A percentile compares a stretch with the other conserved stretches of the same genome.
Evolutionary conservation across 2,888 invertebrate genomes (phyloP).

Genomic region (Noctua janthina): DNA sequence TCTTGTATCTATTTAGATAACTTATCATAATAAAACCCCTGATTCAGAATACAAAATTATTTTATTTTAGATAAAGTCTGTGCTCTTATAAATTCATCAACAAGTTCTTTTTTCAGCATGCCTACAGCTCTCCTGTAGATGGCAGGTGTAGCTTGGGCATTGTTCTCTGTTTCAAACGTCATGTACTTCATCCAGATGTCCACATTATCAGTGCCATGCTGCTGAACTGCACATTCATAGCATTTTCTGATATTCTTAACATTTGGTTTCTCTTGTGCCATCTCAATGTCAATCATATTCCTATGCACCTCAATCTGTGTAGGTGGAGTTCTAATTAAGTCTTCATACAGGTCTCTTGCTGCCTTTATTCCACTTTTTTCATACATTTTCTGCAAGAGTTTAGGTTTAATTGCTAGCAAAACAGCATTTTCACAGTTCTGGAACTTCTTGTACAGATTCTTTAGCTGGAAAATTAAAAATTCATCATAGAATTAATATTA

Average conservation of each 20-base stretch:
- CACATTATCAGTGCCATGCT: slow-evolving; percentile 92
- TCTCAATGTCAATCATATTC: slow-evolving; percentile 91
- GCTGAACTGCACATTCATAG: slow-evolving; percentile 91
- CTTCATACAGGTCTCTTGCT: slow-evolving; percentile 91
- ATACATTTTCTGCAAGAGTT: slow-evolving; percentile 91
- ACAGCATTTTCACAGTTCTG: slow-evolving; percentile 88
- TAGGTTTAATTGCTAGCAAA: slow-evolving; percentile 90
- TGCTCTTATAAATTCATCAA: slow-evolving; percentile 89
- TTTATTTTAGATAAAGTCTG: slow-evolving; percentile 88
- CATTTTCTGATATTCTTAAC: slow-evolving; percentile 90
- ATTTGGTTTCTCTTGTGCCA: slow-evolving; percentile 83
- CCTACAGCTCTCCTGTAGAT: slow-evolving; percentile 92
- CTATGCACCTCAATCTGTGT: slow-evolving; percentile 91
- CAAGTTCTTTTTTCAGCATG: slow-evolving; percentile 88
- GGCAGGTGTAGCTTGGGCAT: slow-evolving; percentile 88
- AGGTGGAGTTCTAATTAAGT: slow-evolving; percentile 90
- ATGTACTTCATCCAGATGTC: slow-evolving; percentile 94
- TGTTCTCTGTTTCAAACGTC: slow-evolving; percentile 92
- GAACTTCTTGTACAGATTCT: slow-evolving; percentile 80
- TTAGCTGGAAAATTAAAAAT: slow-evolving; percentile 75
- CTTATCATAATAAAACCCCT: slow-evolving; percentile 59
- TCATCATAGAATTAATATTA: not conserved
- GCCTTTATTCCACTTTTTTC: slow-evolving; percentile 87
- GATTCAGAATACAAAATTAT: slow-evolving; percentile 64
- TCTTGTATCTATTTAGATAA: slow-evolving; percentile 60